Base-by-base conservation (phyloP, 2,888 invertebrate species). In the Dendrolimus houi region DNA sequence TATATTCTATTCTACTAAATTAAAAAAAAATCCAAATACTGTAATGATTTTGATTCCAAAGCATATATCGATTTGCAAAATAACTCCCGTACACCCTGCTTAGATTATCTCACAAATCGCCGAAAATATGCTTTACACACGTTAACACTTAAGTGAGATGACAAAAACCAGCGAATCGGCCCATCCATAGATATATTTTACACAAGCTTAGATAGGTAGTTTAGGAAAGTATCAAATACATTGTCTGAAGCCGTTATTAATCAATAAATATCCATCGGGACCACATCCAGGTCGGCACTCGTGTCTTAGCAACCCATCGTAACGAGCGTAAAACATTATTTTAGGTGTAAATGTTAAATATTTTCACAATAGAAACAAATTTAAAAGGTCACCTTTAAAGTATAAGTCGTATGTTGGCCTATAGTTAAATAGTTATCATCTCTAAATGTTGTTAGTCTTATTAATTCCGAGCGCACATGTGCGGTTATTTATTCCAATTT, bases 181-280 rank as follows among this genome's bases (percentile, higher is more conserved):
- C 75, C 72, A 74, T 75, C 71, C 74, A 76, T 68, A 66, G 65
- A 68, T 78, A 80, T 83, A 47, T 85, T 85, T 72, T 85, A 85
- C 81, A 81, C 77, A 74, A 71, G 77, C 74, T 79, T 86, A 86
- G 86, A 79, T 86, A 86, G 86, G 83, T 83, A 84, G 77, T 77
- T 75, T 79, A 78, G 70, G 79, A 84, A 79, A 70, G 61, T 75
- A 77, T 75, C 63, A 68, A 81, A 79, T 80, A 79, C 66, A 66
- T 58, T n/a, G n/a, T 75, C 72, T 71, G 66, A 74, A 71, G 67
- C 64, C 65, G 61, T 60, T 56, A 57, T 29, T 14, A 58, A 53
- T 62, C 57, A 61, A 62, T 57, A 57, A 60, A 59, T 62, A 64
- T 59, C 60, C 67, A 71, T 71, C 72, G 70, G 69, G 74, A 69